Percentiles rank a stretch among this genome's conserved stretches.
Conservation (phyloP, 2,797 vertebrate species). For the Acanthis flammea region DNA sequence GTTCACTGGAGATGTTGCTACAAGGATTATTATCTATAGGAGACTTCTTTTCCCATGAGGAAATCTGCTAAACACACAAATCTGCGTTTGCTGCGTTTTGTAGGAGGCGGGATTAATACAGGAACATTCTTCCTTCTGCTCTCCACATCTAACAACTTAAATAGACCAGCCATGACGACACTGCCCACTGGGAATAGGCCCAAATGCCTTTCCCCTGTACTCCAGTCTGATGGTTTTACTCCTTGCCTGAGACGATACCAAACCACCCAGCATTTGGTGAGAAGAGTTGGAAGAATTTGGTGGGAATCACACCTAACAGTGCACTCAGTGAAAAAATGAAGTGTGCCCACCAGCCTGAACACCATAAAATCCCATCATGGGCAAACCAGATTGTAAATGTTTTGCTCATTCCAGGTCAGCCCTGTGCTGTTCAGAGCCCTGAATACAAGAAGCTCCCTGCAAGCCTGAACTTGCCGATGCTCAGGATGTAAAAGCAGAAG, state of each 20-base stretch:
- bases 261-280: neutral
- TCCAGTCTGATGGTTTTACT: neutral
- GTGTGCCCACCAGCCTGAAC: neutral
- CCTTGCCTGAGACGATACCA: neutral
- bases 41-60: conserved; percentile 34
- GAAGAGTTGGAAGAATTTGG: neutral
- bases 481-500: neutral
- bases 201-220: neutral
- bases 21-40: conserved; percentile 25
- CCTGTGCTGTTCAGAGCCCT: neutral
- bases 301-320: neutral
- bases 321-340: neutral
- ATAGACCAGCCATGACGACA: neutral
- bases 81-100: neutral
- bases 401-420: neutral
- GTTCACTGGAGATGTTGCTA: conserved; percentile 19
- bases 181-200: neutral
- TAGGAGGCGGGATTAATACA: neutral
- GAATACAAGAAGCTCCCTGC: neutral
- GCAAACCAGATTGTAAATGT: neutral
- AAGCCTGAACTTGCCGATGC: neutral
- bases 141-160: neutral
- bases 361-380: neutral
- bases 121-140: neutral
- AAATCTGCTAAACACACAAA: conserved; percentile 39